Evolutionary conservation across 2,888 invertebrate genomes (phyloP).

Genomic region (Nemotelus pantherinus): DNA sequence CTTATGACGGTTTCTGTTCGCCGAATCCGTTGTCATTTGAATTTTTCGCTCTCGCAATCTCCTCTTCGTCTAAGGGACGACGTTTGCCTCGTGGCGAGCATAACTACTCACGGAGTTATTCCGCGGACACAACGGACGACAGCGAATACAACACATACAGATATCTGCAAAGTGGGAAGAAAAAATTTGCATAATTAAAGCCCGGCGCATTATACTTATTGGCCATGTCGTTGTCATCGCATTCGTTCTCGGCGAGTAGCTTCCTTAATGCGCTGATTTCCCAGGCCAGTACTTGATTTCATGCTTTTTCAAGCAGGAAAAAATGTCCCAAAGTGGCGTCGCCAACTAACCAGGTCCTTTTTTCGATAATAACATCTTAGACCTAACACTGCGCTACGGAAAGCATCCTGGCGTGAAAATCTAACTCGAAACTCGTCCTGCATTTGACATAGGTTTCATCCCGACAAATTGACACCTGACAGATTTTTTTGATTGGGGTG

Average conservation of each 20-base stretch:
- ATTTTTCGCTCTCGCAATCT: neutral
- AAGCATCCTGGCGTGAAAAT: slow-evolving; percentile 25
- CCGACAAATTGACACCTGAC: slow-evolving; percentile 40
- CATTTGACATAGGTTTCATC: slow-evolving; percentile 28
- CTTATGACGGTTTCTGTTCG: slow-evolving; percentile 36
- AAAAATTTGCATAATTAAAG: slow-evolving; percentile 49
- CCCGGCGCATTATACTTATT: slow-evolving; percentile 48
- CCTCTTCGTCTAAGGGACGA: neutral
- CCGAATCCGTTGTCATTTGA: slow-evolving; percentile 8
- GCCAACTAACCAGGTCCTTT: slow-evolving; percentile 34
- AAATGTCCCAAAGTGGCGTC: slow-evolving; percentile 18
- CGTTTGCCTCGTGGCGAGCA: neutral
- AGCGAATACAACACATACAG: slow-evolving; percentile 26
- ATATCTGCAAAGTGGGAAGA: neutral
- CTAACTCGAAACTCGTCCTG: slow-evolving; percentile 19
- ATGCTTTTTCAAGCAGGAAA: slow-evolving; percentile 44
- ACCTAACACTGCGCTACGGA: neutral
- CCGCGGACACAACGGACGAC: neutral
- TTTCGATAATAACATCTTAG: slow-evolving; percentile 28
- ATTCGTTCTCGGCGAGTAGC: slow-evolving; percentile 35
- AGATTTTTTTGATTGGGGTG: slow-evolving; percentile 22
- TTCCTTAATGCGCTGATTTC: slow-evolving; percentile 49
- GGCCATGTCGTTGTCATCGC: slow-evolving; percentile 38
- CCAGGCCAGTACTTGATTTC: slow-evolving; percentile 48
- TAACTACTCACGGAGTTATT: slow-evolving; percentile 15